Evolutionary conservation across 2,113 vertebrate species (phyloP), one percentile per base, ranked within the genome.

Genomic region (Pungitius pungitius): DNA sequence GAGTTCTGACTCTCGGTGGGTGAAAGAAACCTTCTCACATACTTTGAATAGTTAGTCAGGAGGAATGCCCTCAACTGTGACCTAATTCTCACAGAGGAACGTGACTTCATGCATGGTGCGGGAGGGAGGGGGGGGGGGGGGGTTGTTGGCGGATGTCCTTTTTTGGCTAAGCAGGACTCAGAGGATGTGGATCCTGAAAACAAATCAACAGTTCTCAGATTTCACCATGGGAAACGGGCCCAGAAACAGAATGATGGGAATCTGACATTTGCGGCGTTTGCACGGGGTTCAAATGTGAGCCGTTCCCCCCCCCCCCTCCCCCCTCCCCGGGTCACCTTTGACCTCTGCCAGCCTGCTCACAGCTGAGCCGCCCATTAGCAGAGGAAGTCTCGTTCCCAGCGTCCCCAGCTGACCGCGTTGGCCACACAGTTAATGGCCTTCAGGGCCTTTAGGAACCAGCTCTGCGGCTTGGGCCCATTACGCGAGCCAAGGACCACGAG

Each of bases 31-130:
- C 0, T 52, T 30, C 39, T 67, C 54, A 45, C 85, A 86, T 89
- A 57, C 69, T 86, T 88, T 68, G 83, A 87, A 90, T 92, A 84
- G 78, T 82, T 90, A 58, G 79, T 77, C 74, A 33, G 69, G 72
- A 78, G 76, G 82, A 87, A 83, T 86, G 82, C 72, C 86, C 80
- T 83, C 78, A 73, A 82, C 78, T 81, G 65, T 91, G 90, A 90
- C 85, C 88, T 87, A 82, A 84, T 90, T 87, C 87, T 87, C 84
- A 90, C 83, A 83, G 66, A 63, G 59, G 77, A 90, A 87, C 83
- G 79, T 90, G 85, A 88, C 87, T 85, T 88, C 69, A 86, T 69
- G 75, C 73, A 26, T 11, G 30, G 69, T 61, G 79, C 61, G 17
- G 27, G 69, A 54, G 69, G 54, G 76, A 6, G 51, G 2, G 59